These are phyloP conservation scores for Cybosia mesomella DNA, from an alignment of 2,888 invertebrate species.

Conservation along the genomic window DNA sequence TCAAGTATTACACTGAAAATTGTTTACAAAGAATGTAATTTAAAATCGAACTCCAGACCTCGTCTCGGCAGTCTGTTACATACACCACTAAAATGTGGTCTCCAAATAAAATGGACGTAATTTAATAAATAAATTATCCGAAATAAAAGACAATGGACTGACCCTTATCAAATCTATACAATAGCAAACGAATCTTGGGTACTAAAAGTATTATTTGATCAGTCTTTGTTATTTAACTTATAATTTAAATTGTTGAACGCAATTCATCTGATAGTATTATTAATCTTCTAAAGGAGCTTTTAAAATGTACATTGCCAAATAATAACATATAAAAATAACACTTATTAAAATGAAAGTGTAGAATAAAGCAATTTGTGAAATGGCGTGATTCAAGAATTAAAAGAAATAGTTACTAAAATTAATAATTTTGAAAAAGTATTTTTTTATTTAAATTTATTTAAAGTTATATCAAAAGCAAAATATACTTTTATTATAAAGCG, in stretches of 20 bases:
- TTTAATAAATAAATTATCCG: slow-evolving; percentile 43
- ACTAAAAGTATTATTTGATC: slow-evolving; percentile 57
- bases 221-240: slow-evolving; percentile 49
- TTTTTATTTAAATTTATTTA: slow-evolving; percentile 38
- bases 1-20: background rate
- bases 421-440: background rate
- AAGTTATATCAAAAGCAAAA: slow-evolving; percentile 42
- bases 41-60: too few relatives aligned
- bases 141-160: slow-evolving; percentile 53
- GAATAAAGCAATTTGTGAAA: slow-evolving; percentile 43
- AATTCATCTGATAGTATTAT: slow-evolving; percentile 1
- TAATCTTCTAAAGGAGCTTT: background rate
- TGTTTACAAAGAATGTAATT: background rate
- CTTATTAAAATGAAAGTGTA: slow-evolving; percentile 28
- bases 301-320: background rate
- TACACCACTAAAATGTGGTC: background rate
- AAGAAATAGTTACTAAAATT: background rate
- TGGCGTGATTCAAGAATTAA: slow-evolving; percentile 29
- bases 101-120: slow-evolving; percentile 15
- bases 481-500: slow-evolving; percentile 46
- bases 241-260: slow-evolving; percentile 46
- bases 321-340: slow-evolving; percentile 1
- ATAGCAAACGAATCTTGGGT: slow-evolving; percentile 59
- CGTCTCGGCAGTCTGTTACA: too few relatives aligned
- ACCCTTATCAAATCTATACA: slow-evolving; percentile 65